Conservation (phyloP, 2,113 vertebrate species). For the Zosterops lateralis region DNA sequence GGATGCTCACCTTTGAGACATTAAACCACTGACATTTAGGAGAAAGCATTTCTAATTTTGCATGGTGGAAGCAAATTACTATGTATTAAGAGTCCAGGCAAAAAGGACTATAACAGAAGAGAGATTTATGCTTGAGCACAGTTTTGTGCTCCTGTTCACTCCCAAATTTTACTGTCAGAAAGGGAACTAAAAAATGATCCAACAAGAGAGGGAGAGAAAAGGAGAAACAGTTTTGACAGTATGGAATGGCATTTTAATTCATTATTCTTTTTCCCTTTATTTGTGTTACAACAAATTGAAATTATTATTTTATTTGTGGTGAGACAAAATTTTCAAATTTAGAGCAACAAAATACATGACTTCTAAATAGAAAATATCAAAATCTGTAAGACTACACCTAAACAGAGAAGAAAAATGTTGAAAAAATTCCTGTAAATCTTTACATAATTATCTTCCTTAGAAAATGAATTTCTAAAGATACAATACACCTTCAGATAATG, state of each 20-base stretch:
- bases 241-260: neutral
- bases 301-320: neutral
- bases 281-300: neutral
- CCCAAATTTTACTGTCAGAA: neutral
- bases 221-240: neutral
- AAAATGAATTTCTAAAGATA: neutral
- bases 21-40: conserved; percentile 65
- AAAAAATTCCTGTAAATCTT: neutral
- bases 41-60: conserved; percentile 38
- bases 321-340: neutral
- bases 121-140: neutral
- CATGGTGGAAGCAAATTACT: conserved; percentile 10
- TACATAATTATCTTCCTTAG: neutral
- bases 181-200: neutral
- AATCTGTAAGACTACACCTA: neutral
- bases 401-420: neutral
- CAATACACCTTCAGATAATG: neutral
- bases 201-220: neutral
- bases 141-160: neutral
- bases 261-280: neutral
- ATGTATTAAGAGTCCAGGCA: neutral
- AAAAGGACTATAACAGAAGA: neutral
- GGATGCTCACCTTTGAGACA: neutral
- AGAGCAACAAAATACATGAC: neutral
- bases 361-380: neutral